These are phyloP conservation scores for Nymphalis polychloros DNA, from an alignment of 2,888 invertebrate genomes.

Conservation along the genomic window DNA sequence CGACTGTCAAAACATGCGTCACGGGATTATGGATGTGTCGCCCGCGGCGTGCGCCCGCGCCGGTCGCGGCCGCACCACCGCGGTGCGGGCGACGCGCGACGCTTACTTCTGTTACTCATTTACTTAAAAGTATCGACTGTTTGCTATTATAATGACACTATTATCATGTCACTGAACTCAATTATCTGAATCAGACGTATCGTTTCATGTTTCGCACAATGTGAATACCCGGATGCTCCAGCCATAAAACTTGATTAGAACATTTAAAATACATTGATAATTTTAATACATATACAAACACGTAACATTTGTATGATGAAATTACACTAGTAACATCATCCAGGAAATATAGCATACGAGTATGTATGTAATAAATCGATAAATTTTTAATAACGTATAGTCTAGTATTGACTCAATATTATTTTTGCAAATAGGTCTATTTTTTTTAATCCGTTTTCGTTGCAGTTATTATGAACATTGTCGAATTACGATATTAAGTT, in stretches of 20 bases:
- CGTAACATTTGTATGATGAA: no score
- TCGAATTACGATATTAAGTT: neutral
- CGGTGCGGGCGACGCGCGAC: neutral
- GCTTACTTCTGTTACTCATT: neutral
- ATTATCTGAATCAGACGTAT: slow-evolving; percentile 5
- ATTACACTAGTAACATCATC: no score
- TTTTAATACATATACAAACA: neutral
- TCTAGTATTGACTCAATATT: no score
- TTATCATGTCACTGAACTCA: slow-evolving; percentile 11
- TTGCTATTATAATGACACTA: slow-evolving; percentile 1
- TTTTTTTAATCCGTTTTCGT: no score
- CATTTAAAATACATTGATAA: neutral
- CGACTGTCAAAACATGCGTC: slow-evolving; percentile 76
- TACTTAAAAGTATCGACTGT: neutral
- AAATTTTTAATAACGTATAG: no score
- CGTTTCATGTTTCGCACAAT: slow-evolving; percentile 5
- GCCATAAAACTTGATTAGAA: slow-evolving; percentile 11
- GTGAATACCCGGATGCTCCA: slow-evolving; percentile 7
- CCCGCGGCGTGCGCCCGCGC: slow-evolving; percentile 54
- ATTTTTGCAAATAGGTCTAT: no score
- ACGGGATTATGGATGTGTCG: slow-evolving; percentile 76
- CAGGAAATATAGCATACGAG: no score
- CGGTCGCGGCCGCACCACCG: neutral
- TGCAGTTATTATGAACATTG: no score
- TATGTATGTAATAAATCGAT: no score